Conservation (phyloP, 92 coral and sea anemone genomes). For the Pocillopora meandrina region DNA sequence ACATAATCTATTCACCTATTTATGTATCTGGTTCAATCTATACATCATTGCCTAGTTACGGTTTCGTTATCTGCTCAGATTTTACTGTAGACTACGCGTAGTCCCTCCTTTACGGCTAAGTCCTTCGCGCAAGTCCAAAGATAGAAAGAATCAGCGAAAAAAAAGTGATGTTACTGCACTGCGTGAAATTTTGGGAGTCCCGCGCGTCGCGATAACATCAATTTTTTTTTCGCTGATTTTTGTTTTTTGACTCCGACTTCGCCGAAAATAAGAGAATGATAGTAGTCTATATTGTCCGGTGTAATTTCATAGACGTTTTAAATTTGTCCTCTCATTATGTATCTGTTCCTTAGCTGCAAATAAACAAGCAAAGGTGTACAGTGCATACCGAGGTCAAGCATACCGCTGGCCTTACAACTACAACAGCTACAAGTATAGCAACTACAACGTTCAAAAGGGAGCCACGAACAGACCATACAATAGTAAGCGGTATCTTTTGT, state of each 20-base stretch:
- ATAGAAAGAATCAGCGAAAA: no score
- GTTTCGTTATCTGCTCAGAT: no score
- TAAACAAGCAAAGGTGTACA: neutral
- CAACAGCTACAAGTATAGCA: conserved; percentile 14
- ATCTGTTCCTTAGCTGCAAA: neutral
- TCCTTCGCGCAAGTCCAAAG: no score
- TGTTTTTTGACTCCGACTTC: neutral
- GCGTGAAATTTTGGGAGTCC: no score
- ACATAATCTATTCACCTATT: no score
- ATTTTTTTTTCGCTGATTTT: no score
- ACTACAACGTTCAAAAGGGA: conserved; percentile 30
- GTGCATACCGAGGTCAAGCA: conserved; percentile 8
- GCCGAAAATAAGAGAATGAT: neutral
- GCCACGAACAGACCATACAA: conserved; percentile 15
- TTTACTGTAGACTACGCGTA: no score
- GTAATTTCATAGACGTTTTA: neutral
- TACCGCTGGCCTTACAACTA: conserved; percentile 40
- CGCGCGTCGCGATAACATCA: no score
- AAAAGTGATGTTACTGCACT: no score
- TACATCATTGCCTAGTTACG: no score
- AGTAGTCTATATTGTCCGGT: neutral
- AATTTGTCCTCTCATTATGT: neutral
- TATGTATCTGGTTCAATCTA: no score
- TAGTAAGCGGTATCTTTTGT: neutral
- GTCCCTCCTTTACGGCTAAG: no score